Evolutionary conservation across 1,140 invertebrate species (phyloP).

Genomic region (Pararge aegeria): DNA sequence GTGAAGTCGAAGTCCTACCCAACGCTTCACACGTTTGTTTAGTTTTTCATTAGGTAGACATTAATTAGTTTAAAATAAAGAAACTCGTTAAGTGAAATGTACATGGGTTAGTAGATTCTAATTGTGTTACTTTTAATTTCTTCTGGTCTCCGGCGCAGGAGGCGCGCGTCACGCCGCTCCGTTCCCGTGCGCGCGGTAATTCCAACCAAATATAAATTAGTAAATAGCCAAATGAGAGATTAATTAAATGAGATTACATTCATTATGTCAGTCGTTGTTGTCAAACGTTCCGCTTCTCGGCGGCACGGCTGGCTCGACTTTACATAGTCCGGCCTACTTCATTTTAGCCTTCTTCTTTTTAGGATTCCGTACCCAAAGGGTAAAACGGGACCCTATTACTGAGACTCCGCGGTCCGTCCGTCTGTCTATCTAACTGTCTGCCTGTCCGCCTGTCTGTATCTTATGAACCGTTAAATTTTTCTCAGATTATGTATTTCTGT

Average conservation of each 20-base stretch:
- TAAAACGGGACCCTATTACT: no score
- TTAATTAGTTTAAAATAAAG: not conserved
- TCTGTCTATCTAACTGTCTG: no score
- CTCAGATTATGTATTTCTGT: no score
- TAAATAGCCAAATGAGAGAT: slow-evolving; percentile 18
- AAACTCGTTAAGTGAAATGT: not conserved
- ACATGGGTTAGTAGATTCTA: not conserved
- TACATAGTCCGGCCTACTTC: no score
- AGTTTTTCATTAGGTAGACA: not conserved
- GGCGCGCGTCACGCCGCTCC: not conserved
- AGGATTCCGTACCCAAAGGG: no score
- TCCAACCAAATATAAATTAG: slow-evolving; percentile 16
- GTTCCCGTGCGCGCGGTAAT: not conserved
- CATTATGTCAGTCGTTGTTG: slow-evolving; percentile 26
- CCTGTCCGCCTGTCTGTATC: no score
- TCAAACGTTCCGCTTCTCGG: slow-evolving; percentile 20
- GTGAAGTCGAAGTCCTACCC: no score
- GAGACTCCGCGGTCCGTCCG: no score
- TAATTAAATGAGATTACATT: slow-evolving; percentile 29
- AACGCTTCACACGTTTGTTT: no score
- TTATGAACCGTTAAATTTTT: no score
- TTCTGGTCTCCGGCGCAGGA: not conserved
- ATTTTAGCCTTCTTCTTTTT: no score
- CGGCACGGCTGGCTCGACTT: not conserved
- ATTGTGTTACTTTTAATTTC: not conserved